phyloP scores from a whole-genome alignment of 2,888 invertebrate species.

The Entomobrya multifasciata region DNA sequence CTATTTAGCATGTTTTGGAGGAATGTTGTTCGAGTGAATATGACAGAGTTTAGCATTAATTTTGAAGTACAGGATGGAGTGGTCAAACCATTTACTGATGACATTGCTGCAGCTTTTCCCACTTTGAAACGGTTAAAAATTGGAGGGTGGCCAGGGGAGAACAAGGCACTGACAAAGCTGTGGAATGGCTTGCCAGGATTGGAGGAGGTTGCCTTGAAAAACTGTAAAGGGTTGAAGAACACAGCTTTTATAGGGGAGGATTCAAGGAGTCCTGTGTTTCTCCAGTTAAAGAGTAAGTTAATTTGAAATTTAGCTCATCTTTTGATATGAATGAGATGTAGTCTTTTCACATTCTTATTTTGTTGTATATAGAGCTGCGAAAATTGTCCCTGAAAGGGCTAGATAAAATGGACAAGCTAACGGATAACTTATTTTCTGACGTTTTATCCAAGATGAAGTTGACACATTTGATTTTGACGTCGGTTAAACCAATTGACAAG shows the following conservation, averaged over 20 bases:
- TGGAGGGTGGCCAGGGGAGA: neutral
- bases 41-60: neutral
- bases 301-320: neutral
- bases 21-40: too few relatives aligned
- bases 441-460: neutral
- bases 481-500: too few relatives aligned
- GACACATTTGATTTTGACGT: neutral
- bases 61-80: neutral
- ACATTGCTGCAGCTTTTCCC: neutral
- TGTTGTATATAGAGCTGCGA: too few relatives aligned
- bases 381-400: neutral
- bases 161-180: neutral
- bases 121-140: neutral
- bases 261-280: neutral
- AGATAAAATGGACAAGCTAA: neutral
- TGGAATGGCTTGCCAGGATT: neutral
- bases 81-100: neutral
- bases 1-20: neutral
- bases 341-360: too few relatives aligned
- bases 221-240: neutral
- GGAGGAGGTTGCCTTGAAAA: neutral
- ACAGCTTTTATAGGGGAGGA: neutral
- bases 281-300: neutral
- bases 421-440: neutral
- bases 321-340: neutral